These are phyloP conservation scores for Agonopterix arenella DNA, from an alignment of 2,888 invertebrate genomes.

Conservation along the genomic window DNA sequence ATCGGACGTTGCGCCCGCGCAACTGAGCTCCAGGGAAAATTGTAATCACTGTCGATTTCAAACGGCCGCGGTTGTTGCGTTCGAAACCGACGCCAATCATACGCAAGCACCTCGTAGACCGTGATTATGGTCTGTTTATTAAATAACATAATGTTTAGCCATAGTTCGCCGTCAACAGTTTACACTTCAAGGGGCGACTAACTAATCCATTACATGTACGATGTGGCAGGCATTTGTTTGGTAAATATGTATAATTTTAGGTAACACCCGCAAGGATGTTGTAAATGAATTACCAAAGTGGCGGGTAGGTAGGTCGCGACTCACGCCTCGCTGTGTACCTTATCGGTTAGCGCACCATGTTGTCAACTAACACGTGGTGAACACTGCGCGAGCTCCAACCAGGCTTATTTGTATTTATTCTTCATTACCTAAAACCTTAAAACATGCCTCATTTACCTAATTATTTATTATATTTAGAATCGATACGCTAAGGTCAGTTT, in stretches of 20 bases:
- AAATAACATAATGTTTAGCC: constrained; percentile 36
- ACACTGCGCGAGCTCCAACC: constrained; percentile 21
- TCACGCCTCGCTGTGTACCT: constrained; percentile 37
- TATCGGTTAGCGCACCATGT: constrained; percentile 43
- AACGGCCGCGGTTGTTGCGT: constrained; percentile 56
- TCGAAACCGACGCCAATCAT: constrained; percentile 49
- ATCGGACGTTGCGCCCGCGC: constrained; percentile 73
- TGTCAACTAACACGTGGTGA: constrained; percentile 55
- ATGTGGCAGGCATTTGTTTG: constrained; percentile 34
- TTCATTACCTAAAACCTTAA: constrained; percentile 17
- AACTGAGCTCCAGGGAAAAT: constrained; percentile 70
- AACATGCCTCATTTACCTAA: no score
- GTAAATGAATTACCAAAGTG: constrained; percentile 38
- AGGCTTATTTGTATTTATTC: constrained; percentile 33
- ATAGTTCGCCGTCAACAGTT: constrained; percentile 34
- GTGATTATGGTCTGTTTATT: constrained; percentile 29
- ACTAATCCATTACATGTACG: constrained; percentile 28
- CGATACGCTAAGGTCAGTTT: no score
- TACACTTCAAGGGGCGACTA: constrained; percentile 36
- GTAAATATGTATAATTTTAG: constrained; percentile 40
- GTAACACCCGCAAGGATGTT: constrained; percentile 27
- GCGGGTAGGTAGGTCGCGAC: constrained; percentile 33
- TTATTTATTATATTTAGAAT: no score
- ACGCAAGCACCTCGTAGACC: constrained; percentile 21
- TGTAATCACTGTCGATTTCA: constrained; percentile 76